Evolutionary conservation across 2,797 vertebrate genomes (phyloP), one percentile per base, ranked within the genome.

Genomic region (Cryptoprocta ferox): DNA sequence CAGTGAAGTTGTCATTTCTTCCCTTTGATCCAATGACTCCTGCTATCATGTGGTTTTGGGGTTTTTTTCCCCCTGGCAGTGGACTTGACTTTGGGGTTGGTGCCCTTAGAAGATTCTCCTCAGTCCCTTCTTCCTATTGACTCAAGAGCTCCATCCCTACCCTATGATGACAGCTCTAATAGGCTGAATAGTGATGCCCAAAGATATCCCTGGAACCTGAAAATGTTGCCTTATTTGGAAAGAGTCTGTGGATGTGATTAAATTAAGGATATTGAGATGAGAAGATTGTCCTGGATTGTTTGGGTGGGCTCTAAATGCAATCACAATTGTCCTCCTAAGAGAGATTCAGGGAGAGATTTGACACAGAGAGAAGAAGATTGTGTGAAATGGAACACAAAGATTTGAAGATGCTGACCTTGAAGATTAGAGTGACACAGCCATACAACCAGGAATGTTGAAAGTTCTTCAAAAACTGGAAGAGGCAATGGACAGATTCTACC

Each of bases 151-250:
- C 79, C 37, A 71, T 42, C 30, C 19, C 59, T 28, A 30, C 16
- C n/a, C n/a, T 63, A 11, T 6, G 1, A 68, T 39, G 37, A 66
- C 8, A 85, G 53, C 28, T 73, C n/a, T 32, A 82, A 9, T 12
- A 90, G 15, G 65, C 26, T 94, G 65, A 78, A 88, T 76, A 81
- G 50, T 32, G 50, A 30, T 18, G 65, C 16, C 2, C 19, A 30
- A 59, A 84, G 66, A 85, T 78, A 92, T 66, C 32, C 26, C 61
- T 53, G 28, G 48, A 80, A 75, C 28, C 32, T 14, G 24, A 66
- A 97, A 80, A 76, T 79, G 11, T 79, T 79, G 39, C 28, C 12
- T 65, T 90, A 88, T 81, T 92, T 95, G 48, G 61, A 66, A 83
- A 76, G 21, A 26, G 6, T 48, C 21, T 91, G 73, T 10, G 50